A percentile compares a stretch with the other conserved stretches of the same genome.
Conservation (phyloP, 2,888 invertebrate genomes). For the Schizotus pectinicornis region DNA sequence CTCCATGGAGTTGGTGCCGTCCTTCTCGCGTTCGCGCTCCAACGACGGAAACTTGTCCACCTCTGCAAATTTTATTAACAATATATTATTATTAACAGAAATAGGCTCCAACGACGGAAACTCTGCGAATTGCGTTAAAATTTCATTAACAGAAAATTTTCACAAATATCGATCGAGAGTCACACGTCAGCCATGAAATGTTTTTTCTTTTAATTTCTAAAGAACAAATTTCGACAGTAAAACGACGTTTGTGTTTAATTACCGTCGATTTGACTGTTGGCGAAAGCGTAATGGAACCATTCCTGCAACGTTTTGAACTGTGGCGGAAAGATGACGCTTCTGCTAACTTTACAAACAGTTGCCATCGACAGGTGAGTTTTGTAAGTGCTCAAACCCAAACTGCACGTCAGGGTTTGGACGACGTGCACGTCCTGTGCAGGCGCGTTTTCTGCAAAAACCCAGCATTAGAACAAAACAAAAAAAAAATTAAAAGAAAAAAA, state of each 20-base stretch:
- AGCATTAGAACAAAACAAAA: constrained; percentile 28
- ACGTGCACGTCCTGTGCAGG: constrained; percentile 75
- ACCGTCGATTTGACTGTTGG: constrained; percentile 94
- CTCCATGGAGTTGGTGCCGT: constrained; percentile 65
- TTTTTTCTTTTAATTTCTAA: too few relatives aligned
- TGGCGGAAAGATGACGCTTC: constrained; percentile 92
- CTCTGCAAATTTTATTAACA: constrained; percentile 68
- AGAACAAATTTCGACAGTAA: too few relatives aligned
- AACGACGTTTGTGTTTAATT: too few relatives aligned
- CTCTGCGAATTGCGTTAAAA: too few relatives aligned
- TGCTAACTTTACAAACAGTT: constrained; percentile 89
- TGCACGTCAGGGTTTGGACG: constrained; percentile 89
- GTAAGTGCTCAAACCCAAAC: constrained; percentile 76
- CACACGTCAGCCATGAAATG: too few relatives aligned
- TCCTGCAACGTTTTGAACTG: constrained; percentile 93
- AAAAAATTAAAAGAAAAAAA: not conserved
- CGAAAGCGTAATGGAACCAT: constrained; percentile 97
- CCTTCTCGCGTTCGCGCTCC: constrained; percentile 71
- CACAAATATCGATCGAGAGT: too few relatives aligned
- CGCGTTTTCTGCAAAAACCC: constrained; percentile 34
- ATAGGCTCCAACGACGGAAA: too few relatives aligned
- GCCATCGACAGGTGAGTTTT: constrained; percentile 88
- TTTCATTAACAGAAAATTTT: too few relatives aligned
- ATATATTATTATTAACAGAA: too few relatives aligned
- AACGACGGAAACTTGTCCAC: constrained; percentile 91